Conservation (phyloP, 2,797 vertebrate genomes). For the Calcarius lapponicus region DNA sequence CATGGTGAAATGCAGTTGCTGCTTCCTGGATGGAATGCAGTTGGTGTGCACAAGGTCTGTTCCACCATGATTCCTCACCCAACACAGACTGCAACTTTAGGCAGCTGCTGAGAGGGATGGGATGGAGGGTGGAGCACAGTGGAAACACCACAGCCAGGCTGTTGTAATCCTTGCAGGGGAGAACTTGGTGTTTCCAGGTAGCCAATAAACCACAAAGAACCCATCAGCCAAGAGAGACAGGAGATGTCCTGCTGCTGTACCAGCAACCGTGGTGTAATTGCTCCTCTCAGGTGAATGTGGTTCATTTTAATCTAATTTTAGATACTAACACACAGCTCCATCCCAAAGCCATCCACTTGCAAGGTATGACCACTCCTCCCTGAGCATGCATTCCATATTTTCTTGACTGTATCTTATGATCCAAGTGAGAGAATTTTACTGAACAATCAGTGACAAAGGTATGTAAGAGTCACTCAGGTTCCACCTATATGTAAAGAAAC, state of each 20-base stretch:
- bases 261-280: not conserved
- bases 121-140: accelerated
- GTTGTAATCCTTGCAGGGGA: accelerated
- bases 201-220: not conserved
- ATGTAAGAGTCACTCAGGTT: not conserved
- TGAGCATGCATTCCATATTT: not conserved
- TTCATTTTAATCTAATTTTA: not conserved
- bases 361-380: not conserved
- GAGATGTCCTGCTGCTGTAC: not conserved
- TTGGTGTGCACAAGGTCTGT: accelerated
- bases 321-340: not conserved
- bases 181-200: accelerated
- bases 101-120: not conserved
- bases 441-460: not conserved
- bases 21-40: not conserved
- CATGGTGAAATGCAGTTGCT: accelerated
- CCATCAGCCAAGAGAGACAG: not conserved
- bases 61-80: not conserved
- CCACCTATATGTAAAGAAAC: not conserved
- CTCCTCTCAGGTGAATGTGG: not conserved
- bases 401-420: not conserved
- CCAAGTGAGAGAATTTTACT: not conserved
- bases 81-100: not conserved
- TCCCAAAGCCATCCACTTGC: not conserved
- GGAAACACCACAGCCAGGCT: not conserved